Evolutionary conservation across 2,113 vertebrate species (phyloP).

Genomic region (Rana temporaria): DNA sequence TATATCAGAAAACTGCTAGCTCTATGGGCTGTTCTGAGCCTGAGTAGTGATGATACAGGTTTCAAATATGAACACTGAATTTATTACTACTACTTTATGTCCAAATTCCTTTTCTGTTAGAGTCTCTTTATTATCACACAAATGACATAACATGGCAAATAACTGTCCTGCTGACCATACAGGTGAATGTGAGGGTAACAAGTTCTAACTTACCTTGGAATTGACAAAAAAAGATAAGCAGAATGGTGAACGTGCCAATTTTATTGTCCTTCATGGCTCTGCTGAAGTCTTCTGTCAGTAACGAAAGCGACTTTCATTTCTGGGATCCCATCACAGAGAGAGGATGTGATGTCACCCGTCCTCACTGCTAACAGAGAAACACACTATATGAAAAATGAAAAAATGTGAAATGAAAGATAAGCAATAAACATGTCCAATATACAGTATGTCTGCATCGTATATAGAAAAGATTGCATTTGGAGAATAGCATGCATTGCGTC

Average conservation of each 20-base stretch:
- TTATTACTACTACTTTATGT: no score
- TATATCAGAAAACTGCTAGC: no score
- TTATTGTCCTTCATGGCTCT: background rate
- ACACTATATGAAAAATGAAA: background rate
- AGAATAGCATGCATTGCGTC: no score
- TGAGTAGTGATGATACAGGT: no score
- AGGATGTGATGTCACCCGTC: slow-evolving; percentile 37
- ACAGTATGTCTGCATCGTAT: no score
- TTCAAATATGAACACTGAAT: no score
- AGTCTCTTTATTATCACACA: no score
- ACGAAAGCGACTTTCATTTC: background rate
- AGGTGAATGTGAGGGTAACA: background rate
- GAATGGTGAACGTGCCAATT: background rate
- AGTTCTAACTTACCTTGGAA: slow-evolving; percentile 14
- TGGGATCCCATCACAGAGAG: background rate
- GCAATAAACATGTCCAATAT: background rate
- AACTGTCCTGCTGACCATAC: no score
- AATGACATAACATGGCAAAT: no score
- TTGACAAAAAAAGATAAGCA: background rate
- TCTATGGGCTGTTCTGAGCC: no score
- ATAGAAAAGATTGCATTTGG: no score
- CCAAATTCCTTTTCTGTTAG: no score
- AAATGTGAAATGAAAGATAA: background rate
- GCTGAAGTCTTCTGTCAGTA: background rate
- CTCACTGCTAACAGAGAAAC: background rate